These are phyloP conservation scores for Acanthacorydalis orientalis DNA, from an alignment of 2,888 invertebrate genomes.

Conservation along the genomic window DNA sequence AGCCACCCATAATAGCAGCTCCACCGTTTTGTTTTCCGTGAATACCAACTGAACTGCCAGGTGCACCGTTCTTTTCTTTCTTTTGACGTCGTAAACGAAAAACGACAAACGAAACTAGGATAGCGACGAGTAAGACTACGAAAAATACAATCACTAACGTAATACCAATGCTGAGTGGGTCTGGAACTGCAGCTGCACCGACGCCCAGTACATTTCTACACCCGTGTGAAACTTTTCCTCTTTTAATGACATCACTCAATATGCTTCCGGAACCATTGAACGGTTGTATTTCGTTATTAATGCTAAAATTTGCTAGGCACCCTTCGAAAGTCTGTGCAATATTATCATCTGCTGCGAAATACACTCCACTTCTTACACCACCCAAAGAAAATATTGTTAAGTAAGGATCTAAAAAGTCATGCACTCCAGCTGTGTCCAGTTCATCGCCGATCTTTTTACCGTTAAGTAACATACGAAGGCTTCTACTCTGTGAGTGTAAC, in stretches of 20 bases:
- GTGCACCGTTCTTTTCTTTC: slow-evolving; percentile 62
- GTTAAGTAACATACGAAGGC: slow-evolving; percentile 56
- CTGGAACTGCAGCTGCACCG: slow-evolving; percentile 61
- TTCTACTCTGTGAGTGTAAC: slow-evolving; percentile 50
- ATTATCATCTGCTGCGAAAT: slow-evolving; percentile 30
- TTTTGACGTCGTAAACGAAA: slow-evolving; percentile 76
- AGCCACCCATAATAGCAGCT: slow-evolving; percentile 48
- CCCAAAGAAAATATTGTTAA: slow-evolving; percentile 67
- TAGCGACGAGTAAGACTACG: slow-evolving; percentile 73
- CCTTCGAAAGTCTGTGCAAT: slow-evolving; percentile 61
- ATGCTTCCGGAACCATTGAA: slow-evolving; percentile 76
- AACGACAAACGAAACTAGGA: slow-evolving; percentile 80
- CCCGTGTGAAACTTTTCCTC: slow-evolving; percentile 57
- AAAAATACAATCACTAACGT: slow-evolving; percentile 90
- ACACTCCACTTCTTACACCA: slow-evolving; percentile 47
- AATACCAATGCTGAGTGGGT: slow-evolving; percentile 82
- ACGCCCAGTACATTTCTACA: slow-evolving; percentile 62
- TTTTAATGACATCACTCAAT: slow-evolving; percentile 48
- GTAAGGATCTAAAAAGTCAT: slow-evolving; percentile 85
- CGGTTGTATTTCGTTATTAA: slow-evolving; percentile 80
- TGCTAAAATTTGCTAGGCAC: slow-evolving; percentile 74
- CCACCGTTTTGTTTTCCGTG: slow-evolving; percentile 65
- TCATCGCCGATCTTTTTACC: slow-evolving; percentile 61
- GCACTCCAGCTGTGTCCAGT: slow-evolving; percentile 69
- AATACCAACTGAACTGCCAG: slow-evolving; percentile 48